These are phyloP conservation scores for Pteropus alecto DNA, from an alignment of 2,113 vertebrate genomes.

Conservation along the genomic window DNA sequence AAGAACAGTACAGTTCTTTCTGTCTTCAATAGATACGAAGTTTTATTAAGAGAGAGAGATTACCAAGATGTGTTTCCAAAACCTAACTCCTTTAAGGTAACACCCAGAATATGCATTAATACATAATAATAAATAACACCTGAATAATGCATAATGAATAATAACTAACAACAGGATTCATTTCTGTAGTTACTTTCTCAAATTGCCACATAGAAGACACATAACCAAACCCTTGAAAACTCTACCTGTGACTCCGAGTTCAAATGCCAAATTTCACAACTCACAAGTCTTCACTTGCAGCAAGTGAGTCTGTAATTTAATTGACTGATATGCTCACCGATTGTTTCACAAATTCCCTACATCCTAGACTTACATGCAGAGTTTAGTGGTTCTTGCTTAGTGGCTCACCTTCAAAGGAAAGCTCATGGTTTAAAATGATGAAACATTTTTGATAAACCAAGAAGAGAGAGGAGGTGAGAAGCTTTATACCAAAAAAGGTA, in stretches of 20 bases:
- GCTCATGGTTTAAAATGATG: background rate
- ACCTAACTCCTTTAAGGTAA: background rate
- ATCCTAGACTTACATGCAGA: background rate
- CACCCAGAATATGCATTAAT: background rate
- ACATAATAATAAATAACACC: background rate
- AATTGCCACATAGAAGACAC: background rate
- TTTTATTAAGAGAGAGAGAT: background rate
- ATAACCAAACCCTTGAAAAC: background rate
- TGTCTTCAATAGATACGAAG: background rate
- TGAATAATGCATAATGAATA: background rate
- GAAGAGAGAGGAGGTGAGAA: background rate
- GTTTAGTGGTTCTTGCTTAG: background rate
- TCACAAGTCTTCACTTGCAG: background rate
- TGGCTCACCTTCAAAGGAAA: background rate
- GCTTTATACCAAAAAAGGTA: background rate
- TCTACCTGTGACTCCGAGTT: background rate
- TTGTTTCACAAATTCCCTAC: background rate
- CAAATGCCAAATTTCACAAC: conserved; percentile 47
- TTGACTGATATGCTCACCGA: background rate
- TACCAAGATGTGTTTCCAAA: background rate
- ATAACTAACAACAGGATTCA: background rate
- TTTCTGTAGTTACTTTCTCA: background rate
- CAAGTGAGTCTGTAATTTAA: conserved; percentile 7
- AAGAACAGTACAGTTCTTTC: background rate
- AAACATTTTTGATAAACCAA: background rate